Evolutionary conservation across 2,113 vertebrate species (phyloP).

Genomic region (Odontesthes bonariensis): DNA sequence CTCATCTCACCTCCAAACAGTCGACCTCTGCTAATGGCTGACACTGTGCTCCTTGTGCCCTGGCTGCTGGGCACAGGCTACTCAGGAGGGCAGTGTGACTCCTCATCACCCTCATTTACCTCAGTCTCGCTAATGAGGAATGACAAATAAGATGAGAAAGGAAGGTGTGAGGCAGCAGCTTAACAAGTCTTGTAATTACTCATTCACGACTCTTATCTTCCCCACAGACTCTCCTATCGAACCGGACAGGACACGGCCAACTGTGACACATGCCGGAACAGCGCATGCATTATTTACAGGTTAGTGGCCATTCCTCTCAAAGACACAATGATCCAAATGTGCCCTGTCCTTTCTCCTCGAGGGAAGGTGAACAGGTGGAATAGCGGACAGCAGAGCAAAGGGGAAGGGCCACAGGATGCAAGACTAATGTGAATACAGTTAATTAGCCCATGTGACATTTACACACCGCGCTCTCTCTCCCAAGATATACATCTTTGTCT

Average conservation of each 20-base stretch:
- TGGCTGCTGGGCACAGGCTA: constrained; percentile 44
- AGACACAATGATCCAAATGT: constrained; percentile 54
- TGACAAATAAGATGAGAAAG: constrained; percentile 63
- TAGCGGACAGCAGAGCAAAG: not conserved
- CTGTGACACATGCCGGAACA: constrained; percentile 99
- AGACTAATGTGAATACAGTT: constrained; percentile 46
- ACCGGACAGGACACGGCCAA: constrained; percentile 99
- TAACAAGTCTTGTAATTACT: constrained; percentile 76
- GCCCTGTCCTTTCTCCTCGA: constrained; percentile 45
- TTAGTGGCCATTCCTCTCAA: constrained; percentile 75
- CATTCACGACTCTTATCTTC: constrained; percentile 80
- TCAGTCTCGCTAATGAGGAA: constrained; percentile 47
- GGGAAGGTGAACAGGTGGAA: constrained; percentile 23
- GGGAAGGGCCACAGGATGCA: not conserved
- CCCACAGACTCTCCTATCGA: constrained; percentile 95
- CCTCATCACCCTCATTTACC: constrained; percentile 59
- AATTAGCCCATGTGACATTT: constrained; percentile 60
- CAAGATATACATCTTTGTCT: constrained; percentile 24
- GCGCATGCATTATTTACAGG: constrained; percentile 99
- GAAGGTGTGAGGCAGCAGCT: constrained; percentile 51
- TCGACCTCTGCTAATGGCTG: constrained; percentile 40
- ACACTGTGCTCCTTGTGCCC: constrained; percentile 26
- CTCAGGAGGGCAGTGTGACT: constrained; percentile 46
- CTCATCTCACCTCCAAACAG: constrained; percentile 44
- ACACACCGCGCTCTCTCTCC: constrained; percentile 20